Percentiles rank a stretch among this genome's conserved stretches.
phyloP scores from a whole-genome alignment of 2,113 vertebrate genomes.

The Halcyon senegalensis region DNA sequence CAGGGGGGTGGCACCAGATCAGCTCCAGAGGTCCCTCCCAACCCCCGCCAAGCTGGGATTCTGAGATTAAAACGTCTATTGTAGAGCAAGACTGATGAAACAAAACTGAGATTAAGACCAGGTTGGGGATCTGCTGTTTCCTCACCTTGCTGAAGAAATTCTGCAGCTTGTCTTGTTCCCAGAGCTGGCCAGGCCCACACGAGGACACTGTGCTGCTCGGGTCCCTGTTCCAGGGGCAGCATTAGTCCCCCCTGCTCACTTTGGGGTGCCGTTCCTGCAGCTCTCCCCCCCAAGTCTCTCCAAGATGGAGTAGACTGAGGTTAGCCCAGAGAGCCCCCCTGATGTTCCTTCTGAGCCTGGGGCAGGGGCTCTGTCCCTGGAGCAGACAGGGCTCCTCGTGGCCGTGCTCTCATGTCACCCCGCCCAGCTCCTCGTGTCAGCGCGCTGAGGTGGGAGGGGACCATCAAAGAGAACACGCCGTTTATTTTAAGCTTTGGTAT shows the following conservation, averaged over 20 bases:
- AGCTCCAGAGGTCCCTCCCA: neutral
- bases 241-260: too few relatives aligned
- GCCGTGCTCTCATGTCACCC: neutral
- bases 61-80: neutral
- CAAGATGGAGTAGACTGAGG: neutral
- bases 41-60: too few relatives aligned
- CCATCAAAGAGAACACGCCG: neutral
- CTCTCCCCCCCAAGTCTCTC: too few relatives aligned
- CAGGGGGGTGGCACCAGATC: too few relatives aligned
- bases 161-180: fast-evolving
- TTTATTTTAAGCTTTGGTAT: neutral
- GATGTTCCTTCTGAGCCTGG: neutral
- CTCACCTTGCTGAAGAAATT: neutral
- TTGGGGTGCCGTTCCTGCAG: neutral
- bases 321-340: neutral
- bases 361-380: neutral
- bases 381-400: fast-evolving
- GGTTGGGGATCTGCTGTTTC: neutral
- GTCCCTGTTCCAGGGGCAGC: neutral
- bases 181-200: neutral
- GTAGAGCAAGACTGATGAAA: neutral
- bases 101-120: neutral
- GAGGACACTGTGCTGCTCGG: neutral
- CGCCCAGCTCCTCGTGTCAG: neutral
- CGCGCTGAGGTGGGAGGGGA: neutral